Evolutionary conservation across 2,797 vertebrate genomes (phyloP).

Genomic region (Apodemus agrarius): DNA sequence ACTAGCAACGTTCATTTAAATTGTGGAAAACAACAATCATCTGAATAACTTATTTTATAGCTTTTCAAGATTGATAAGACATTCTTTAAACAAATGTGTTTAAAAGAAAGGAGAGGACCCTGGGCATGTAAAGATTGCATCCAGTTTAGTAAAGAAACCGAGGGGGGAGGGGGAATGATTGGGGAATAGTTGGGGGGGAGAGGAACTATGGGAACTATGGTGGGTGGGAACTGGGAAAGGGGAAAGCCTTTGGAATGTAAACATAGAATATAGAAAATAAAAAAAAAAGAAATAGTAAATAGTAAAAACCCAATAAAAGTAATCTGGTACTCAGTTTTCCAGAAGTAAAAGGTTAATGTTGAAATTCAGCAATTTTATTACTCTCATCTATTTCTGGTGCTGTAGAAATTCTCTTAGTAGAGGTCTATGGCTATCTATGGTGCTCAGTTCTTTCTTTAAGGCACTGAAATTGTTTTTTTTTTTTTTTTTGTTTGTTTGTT

Average conservation of each 20-base stretch:
- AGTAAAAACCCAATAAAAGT: neutral
- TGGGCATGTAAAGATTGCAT: too few species aligned
- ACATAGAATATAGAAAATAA: too few species aligned
- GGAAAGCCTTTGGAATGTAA: too few species aligned
- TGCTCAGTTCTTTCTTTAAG: constrained; percentile 58
- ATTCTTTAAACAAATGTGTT: neutral
- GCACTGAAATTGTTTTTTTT: neutral
- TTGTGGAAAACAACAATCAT: neutral
- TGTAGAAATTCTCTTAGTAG: constrained; percentile 38
- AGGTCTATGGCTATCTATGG: neutral
- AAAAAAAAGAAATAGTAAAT: too few species aligned
- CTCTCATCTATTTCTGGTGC: constrained; percentile 17
- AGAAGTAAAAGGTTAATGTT: constrained; percentile 36
- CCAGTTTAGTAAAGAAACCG: too few species aligned
- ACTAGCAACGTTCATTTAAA: neutral
- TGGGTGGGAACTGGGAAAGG: too few species aligned
- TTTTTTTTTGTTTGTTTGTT: too few species aligned
- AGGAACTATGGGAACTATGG: too few species aligned
- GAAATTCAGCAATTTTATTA: neutral
- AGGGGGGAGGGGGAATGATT: too few species aligned
- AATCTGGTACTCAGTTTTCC: constrained; percentile 17
- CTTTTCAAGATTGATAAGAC: constrained; percentile 24
- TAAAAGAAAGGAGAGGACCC: too few species aligned
- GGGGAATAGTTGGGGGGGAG: too few species aligned
- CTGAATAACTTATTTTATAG: constrained; percentile 16